phyloP scores from a whole-genome alignment of 2,797 vertebrate genomes.

The Tarsius wallacei region DNA sequence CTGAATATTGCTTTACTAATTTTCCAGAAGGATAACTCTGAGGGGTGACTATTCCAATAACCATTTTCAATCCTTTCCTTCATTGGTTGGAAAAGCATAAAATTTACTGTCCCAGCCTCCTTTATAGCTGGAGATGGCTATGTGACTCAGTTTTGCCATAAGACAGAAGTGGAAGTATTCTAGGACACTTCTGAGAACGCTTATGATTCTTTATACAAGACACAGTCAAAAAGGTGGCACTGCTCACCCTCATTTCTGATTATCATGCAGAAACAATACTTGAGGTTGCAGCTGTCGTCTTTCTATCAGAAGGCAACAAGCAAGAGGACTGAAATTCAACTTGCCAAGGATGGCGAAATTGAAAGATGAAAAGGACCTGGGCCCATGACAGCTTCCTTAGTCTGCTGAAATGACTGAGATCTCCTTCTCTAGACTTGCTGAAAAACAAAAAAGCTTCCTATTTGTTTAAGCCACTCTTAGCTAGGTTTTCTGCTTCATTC shows the following conservation, averaged over 20 bases:
- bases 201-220: background rate
- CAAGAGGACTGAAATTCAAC: background rate
- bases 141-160: background rate
- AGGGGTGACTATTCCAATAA: too few species aligned
- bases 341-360: background rate
- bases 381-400: background rate
- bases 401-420: background rate
- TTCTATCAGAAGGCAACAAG: background rate
- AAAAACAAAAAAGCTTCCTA: background rate
- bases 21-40: background rate
- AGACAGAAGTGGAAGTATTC: background rate
- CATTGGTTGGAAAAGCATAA: background rate
- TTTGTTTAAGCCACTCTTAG: background rate
- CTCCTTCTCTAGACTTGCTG: background rate
- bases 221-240: background rate
- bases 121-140: background rate
- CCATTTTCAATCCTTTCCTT: background rate
- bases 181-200: background rate
- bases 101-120: background rate
- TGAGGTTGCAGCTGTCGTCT: background rate
- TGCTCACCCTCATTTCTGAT: background rate
- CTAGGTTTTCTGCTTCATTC: background rate
- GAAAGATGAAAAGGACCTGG: background rate
- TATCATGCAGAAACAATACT: background rate
- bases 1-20: accelerated